Percentiles rank a stretch among this genome's conserved stretches.
Conservation (phyloP, 2,113 vertebrate genomes). For the Melanocharis versteri region DNA sequence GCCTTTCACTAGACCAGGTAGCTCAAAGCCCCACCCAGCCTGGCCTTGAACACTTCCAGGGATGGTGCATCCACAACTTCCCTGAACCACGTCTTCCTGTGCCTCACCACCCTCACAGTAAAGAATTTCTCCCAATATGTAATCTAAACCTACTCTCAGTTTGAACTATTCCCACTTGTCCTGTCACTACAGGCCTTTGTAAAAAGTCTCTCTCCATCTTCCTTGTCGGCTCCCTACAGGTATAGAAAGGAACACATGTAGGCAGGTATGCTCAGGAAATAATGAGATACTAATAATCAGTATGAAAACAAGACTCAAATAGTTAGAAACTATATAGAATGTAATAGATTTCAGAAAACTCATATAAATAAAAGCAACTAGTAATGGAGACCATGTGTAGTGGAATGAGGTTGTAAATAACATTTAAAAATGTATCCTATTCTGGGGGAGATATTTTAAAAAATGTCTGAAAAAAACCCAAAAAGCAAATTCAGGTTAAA, state of each 20-base stretch:
- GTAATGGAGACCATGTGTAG: not conserved
- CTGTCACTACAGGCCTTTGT: not conserved
- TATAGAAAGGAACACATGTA: not conserved
- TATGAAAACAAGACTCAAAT: not conserved
- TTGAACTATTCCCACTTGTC: not conserved
- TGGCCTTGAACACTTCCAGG: no score
- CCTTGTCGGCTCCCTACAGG: not conserved
- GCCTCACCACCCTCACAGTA: not conserved
- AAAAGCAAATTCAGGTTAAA: not conserved
- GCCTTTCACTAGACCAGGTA: not conserved
- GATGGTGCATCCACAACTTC: not conserved
- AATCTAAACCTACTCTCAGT: not conserved
- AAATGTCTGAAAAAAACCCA: rapidly evolving
- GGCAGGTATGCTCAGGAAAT: not conserved
- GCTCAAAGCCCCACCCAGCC: not conserved
- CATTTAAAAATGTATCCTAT: not conserved
- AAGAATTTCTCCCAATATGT: not conserved
- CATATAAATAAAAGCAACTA: not conserved
- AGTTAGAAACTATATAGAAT: not conserved
- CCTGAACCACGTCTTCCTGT: not conserved
- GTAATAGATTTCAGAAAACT: not conserved
- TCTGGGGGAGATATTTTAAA: not conserved
- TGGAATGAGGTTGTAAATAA: not conserved
- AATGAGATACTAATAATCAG: not conserved
- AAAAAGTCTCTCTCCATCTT: not conserved